Evolutionary conservation across 2,113 vertebrate species (phyloP), one percentile per base, ranked within the genome.

Genomic region (Ursus arctos): DNA sequence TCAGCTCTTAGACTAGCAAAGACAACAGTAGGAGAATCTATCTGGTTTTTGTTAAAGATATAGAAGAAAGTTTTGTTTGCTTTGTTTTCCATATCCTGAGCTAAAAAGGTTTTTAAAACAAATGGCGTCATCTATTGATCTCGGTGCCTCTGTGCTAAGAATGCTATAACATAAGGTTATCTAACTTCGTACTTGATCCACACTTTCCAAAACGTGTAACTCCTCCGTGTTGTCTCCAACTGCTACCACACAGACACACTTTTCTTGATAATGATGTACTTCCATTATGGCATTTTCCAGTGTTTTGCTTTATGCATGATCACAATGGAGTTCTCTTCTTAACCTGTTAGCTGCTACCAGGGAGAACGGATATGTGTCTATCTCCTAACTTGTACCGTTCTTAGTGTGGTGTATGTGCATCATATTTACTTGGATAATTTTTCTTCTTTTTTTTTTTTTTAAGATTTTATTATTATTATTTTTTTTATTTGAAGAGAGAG

Each of bases 21-120:
- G 36, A 21, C 53, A 67, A 9, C 49, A 51, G 3, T 63, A 12
- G 9, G 36, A 83, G 51, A 84, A 6, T 31, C 16, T 40, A 36
- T 47, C 49, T 53, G 71, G 26, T 51, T 77, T 95, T 91, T 61
- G 51, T 76, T 74, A 26, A 96, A 93, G 49, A 93, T 49, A 61
- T 1, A 31, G 24, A 91, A 71, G 13, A 53, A 53, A 49, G 16
- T 31, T 93, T 79, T 84, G 53, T 72, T 95, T 93, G 65, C 33
- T 69, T 19, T 82, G 57, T 69, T 81, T 57, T 88, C 71, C 24
- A 0, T 72, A 96, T 89, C 77, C 76, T 91, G 84, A 65, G 72
- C 40, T 36, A 43, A 61, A 49, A 77, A 9, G 4, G 1, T 8
- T 83, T 77, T 89, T 47, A 21, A 90, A 89, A 88, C 28, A 53